Base-by-base conservation (phyloP, 2,888 invertebrate species). In the Scelioninae gen. 1 region DNA sequence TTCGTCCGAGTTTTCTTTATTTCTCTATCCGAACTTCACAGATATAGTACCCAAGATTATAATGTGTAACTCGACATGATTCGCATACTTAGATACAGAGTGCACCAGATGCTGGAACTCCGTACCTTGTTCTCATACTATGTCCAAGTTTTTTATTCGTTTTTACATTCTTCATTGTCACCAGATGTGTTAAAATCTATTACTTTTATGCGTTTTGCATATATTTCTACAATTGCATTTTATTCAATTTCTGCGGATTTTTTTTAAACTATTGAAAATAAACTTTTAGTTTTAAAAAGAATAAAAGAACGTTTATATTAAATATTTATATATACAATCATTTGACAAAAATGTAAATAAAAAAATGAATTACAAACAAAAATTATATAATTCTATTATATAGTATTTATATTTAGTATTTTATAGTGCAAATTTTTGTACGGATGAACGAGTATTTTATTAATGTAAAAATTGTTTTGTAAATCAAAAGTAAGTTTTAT, bases 21-120 rank as follows among this genome's bases (percentile, higher is more conserved):
- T 51, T 65, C 32, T 69, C 34, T 38, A 47, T 71, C 11, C 29
- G 23, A 60, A 60, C 38, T 58, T 38, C 31, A 10, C 5, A 71
- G 58, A 38, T 71, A 29, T 55, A 40, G 53, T 31, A 66, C 38
- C 40, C 55, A 29, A 58, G 40, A 15, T 49, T 58, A 60, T 71
- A 47, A 40, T 29, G 40, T 69, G 38, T 69, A 69, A 69, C 55
- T 60, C 51, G 71, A 71, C 60, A 71, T 71, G 71, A 60, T 71
- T 60, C 51, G n/a, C 71, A 51, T 71, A 60, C 60, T 60, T 40
- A 71, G 51, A 16, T 71, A 29, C 43, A 60, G 40, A 56, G 38
- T 38, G 56, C 56, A 32, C 38, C 56, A 56, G 56, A 38, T 58
- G 58, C 23, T 40, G 6, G 10, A 40, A 40, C 11, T 58, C 58